Conservation (phyloP, 2,797 vertebrate species). For the Neoniphon sammara region DNA sequence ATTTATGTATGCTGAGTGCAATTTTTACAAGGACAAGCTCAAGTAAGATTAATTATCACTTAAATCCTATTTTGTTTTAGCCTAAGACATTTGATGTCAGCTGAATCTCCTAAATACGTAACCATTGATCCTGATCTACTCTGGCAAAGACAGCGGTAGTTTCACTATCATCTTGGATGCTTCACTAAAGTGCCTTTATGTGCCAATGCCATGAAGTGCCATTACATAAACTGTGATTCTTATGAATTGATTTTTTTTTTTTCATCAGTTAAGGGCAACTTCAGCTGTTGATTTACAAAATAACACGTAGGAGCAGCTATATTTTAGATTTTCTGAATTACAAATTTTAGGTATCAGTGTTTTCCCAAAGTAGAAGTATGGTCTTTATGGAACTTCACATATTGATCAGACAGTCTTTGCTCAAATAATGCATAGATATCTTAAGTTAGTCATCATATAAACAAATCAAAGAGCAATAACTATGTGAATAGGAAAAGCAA, state of each 20-base stretch:
- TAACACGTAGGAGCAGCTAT: not conserved
- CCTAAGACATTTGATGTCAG: conserved; percentile 30
- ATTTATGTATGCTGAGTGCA: conserved; percentile 47
- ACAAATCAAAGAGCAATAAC: too few relatives aligned
- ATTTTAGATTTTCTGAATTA: not conserved
- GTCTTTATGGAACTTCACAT: too few relatives aligned
- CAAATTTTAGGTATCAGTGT: too few relatives aligned
- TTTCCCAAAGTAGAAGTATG: too few relatives aligned
- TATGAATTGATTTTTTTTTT: too few relatives aligned
- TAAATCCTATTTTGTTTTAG: conserved; percentile 22
- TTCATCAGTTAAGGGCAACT: not conserved
- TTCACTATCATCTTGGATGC: conserved; percentile 1
- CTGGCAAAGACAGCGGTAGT: conserved; percentile 17
- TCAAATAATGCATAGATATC: too few relatives aligned
- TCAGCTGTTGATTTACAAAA: not conserved
- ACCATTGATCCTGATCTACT: conserved; percentile 14
- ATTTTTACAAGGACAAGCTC: conserved; percentile 48
- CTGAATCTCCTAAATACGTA: conserved; percentile 7
- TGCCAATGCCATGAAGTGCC: conserved; percentile 3
- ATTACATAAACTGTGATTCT: conserved; percentile 1
- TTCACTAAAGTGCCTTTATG: conserved; percentile 1
- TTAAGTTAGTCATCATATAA: too few relatives aligned
- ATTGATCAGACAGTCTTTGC: too few relatives aligned
- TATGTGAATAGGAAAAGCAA: too few relatives aligned
- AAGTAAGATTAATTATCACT: conserved; percentile 50